phyloP scores from a whole-genome alignment of 2,113 vertebrate species.

The Sapajus apella region DNA sequence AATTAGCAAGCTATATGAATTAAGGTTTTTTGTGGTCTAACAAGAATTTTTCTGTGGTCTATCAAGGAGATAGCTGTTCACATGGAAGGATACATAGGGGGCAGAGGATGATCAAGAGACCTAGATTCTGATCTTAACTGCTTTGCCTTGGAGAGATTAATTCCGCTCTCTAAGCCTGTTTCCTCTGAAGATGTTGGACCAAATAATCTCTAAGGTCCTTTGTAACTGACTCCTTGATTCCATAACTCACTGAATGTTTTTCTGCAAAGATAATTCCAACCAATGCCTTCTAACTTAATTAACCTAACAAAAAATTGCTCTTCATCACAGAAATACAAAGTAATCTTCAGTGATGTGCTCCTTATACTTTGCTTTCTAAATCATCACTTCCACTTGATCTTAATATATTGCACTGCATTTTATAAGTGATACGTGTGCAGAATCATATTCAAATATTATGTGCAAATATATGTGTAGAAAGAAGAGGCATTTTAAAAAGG shows the following conservation, averaged over 20 bases:
- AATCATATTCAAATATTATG: background rate
- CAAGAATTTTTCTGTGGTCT: background rate
- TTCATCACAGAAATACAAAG: background rate
- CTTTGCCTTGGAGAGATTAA: background rate
- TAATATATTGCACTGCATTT: background rate
- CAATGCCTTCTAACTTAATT: background rate
- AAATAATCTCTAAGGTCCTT: background rate
- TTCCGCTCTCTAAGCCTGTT: background rate
- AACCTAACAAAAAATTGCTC: background rate
- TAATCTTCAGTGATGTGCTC: background rate
- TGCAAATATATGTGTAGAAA: background rate
- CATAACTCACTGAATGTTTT: conserved; percentile 28
- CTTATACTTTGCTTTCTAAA: conserved; percentile 6
- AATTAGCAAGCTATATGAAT: background rate
- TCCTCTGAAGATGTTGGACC: background rate
- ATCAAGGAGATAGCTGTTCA: background rate
- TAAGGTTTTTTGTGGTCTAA: background rate
- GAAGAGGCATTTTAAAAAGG: background rate
- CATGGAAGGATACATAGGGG: background rate
- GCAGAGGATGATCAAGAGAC: background rate
- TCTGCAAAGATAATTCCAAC: conserved; percentile 18
- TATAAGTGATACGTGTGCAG: background rate
- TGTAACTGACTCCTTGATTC: background rate
- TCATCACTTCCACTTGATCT: background rate
- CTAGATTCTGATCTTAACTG: background rate